Evolutionary conservation across 2,113 vertebrate genomes (phyloP).

Genomic region (Oncorhynchus kisutch): DNA sequence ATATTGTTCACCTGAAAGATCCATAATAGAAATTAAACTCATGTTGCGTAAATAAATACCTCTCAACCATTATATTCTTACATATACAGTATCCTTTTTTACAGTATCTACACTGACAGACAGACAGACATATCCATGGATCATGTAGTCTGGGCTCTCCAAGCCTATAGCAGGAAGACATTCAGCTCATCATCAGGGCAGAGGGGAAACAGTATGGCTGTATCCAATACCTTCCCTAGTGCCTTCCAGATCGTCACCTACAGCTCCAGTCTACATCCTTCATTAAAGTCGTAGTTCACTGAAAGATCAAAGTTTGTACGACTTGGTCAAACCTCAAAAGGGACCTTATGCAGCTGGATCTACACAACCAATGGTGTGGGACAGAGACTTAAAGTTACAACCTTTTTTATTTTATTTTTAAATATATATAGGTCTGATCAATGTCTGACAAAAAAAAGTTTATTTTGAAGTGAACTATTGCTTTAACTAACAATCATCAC

Average conservation of each 20-base stretch:
- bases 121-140: constrained; percentile 35
- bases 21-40: constrained; percentile 69
- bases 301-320: neutral
- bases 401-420: no score
- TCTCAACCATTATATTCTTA: constrained; percentile 78
- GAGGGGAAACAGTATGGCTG: constrained; percentile 27
- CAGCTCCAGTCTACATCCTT: neutral
- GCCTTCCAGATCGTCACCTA: neutral
- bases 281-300: neutral
- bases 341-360: neutral
- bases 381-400: no score
- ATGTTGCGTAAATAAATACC: constrained; percentile 85
- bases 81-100: constrained; percentile 82
- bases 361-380: no score
- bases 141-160: constrained; percentile 4
- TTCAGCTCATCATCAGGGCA: constrained; percentile 40
- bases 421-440: no score
- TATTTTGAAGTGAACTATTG: no score
- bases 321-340: neutral
- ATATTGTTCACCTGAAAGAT: constrained; percentile 81
- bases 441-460: no score
- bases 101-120: constrained; percentile 83
- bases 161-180: constrained; percentile 29
- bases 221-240: constrained; percentile 20
- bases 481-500: no score